Evolutionary conservation across 2,797 vertebrate genomes (phyloP).

Genomic region (Cephalopachus bancanus): DNA sequence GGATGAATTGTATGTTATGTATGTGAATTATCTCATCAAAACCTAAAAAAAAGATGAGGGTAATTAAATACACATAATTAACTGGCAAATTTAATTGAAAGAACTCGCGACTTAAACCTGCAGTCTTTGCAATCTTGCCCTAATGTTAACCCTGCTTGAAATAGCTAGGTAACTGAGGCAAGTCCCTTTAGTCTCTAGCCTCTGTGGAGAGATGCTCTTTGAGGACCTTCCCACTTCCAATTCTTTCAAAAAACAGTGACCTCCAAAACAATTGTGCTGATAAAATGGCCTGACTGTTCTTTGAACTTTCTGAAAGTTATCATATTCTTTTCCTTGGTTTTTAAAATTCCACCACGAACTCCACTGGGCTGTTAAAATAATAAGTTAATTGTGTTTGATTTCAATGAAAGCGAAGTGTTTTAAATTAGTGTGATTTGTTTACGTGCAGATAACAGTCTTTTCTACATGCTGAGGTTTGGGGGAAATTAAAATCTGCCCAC

Average conservation of each 20-base stretch:
- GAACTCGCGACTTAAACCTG: not conserved
- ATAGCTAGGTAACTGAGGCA: not conserved
- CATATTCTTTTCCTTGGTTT: constrained; percentile 77
- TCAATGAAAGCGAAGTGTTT: constrained; percentile 69
- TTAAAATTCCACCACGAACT: constrained; percentile 65
- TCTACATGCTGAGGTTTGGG: not conserved
- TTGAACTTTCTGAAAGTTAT: constrained; percentile 75
- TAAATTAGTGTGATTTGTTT: constrained; percentile 63
- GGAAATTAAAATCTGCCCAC: not conserved
- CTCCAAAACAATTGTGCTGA: constrained; percentile 67
- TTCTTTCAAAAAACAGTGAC: constrained; percentile 62
- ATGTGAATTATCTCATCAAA: not conserved
- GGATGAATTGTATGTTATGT: not conserved
- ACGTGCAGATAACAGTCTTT: constrained; percentile 43
- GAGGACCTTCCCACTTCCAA: constrained; percentile 6
- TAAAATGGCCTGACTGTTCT: constrained; percentile 75
- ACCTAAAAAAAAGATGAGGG: not conserved
- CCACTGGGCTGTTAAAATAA: constrained; percentile 79
- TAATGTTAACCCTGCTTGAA: not conserved
- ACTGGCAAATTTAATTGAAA: not conserved
- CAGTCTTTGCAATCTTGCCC: not conserved
- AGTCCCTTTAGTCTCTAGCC: not conserved
- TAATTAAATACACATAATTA: constrained; percentile 24
- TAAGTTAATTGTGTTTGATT: constrained; percentile 81
- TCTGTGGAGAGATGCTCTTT: not conserved